Conservation (phyloP, 2,113 vertebrate species). For the Carettochelys insculpta region DNA sequence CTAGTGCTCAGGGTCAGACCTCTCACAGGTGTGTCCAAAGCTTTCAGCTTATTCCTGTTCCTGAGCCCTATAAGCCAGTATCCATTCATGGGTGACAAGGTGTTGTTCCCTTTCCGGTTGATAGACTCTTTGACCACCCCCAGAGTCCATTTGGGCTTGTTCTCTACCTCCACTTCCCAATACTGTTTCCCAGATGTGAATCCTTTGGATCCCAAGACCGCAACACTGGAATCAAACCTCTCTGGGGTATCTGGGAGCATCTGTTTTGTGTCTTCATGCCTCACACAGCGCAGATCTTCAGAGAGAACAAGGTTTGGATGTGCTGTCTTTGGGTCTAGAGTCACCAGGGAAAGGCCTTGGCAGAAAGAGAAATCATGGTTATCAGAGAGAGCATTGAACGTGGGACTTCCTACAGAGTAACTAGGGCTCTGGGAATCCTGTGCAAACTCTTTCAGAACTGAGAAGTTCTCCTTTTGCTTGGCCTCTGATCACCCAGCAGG, state of each 20-base stretch:
- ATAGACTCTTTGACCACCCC: conserved; percentile 71
- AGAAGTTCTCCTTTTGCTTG: not conserved
- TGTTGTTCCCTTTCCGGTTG: conserved; percentile 70
- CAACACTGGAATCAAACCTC: conserved; percentile 73
- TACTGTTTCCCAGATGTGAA: conserved; percentile 73
- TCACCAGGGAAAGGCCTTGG: conserved; percentile 64
- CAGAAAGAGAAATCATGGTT: not conserved
- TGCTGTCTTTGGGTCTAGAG: conserved; percentile 73
- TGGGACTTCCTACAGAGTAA: not conserved
- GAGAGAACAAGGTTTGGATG: conserved; percentile 75
- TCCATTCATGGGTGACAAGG: conserved; percentile 71
- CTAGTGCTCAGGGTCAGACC: not conserved
- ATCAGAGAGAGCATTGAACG: not conserved
- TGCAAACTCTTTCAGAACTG: not conserved
- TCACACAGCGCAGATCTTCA: conserved; percentile 63
- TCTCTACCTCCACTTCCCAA: conserved; percentile 74
- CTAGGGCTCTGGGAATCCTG: not conserved
- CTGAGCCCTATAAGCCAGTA: conserved; percentile 76
- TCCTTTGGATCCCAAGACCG: conserved; percentile 66
- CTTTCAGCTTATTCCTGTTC: conserved; percentile 68
- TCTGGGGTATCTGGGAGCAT: conserved; percentile 65
- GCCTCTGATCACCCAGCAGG: not conserved
- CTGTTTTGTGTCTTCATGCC: conserved; percentile 62
- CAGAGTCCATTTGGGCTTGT: conserved; percentile 76
- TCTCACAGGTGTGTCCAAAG: conserved; percentile 63